Conservation (phyloP, 2,888 invertebrate genomes). For the Coecobrya sp. region DNA sequence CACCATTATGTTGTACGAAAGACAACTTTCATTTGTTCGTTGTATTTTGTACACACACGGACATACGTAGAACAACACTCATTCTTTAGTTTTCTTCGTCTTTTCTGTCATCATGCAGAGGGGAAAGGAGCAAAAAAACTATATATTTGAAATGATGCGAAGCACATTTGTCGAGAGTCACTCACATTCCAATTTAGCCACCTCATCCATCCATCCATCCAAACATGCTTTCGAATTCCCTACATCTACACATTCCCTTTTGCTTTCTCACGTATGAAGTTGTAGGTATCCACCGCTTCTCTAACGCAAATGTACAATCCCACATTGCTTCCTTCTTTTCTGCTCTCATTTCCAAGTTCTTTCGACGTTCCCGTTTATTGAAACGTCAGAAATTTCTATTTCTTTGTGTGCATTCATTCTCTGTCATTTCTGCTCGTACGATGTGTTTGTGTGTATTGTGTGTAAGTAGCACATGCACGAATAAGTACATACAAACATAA, state of each 20-base stretch:
- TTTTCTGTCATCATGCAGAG: constrained; percentile 61
- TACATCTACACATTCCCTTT: constrained; percentile 42
- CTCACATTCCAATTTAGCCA: constrained; percentile 84
- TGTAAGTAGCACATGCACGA: constrained; percentile 48
- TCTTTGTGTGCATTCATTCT: constrained; percentile 47
- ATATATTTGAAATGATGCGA: constrained; percentile 77
- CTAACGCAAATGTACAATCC: neutral
- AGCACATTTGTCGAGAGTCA: constrained; percentile 81
- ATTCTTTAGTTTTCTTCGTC: constrained; percentile 57
- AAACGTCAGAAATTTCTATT: constrained; percentile 76
- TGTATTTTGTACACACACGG: constrained; percentile 41
- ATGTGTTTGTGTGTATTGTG: neutral
- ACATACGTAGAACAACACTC: constrained; percentile 56
- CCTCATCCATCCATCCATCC: constrained; percentile 78
- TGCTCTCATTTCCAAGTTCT: constrained; percentile 57
- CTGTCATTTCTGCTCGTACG: neutral
- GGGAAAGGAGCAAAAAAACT: constrained; percentile 53
- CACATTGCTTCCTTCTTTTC: constrained; percentile 15
- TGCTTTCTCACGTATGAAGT: constrained; percentile 35
- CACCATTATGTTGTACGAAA: constrained; percentile 51
- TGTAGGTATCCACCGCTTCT: neutral
- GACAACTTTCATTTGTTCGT: constrained; percentile 71
- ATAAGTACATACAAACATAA: neutral
- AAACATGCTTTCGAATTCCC: constrained; percentile 66
- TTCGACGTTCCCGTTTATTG: constrained; percentile 74